Percentiles rank a stretch among this genome's conserved stretches.
Conservation (phyloP, 2,113 vertebrate species). For the Bagarius yarrelli region DNA sequence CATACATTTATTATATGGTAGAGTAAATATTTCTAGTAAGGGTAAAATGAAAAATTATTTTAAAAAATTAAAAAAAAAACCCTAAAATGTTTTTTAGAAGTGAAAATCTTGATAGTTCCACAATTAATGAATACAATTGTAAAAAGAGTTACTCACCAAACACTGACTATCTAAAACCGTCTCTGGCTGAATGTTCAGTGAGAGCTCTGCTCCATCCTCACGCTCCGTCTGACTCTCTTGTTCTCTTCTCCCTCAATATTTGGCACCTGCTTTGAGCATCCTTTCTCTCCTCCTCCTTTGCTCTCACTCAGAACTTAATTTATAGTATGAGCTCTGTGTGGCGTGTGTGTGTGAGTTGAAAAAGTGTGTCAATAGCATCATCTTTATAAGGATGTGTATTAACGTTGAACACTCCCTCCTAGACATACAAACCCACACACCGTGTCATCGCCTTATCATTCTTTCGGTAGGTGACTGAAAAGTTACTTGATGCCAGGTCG, state of each 20-base stretch:
- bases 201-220: conserved; percentile 65
- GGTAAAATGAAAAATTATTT: not conserved
- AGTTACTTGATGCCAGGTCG: conserved; percentile 25
- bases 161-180: conserved; percentile 34
- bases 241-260: conserved; percentile 58
- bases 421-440: conserved; percentile 27
- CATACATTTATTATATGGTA: not conserved
- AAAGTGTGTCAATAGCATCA: conserved; percentile 59
- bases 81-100: not conserved
- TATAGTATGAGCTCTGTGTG: conserved; percentile 51
- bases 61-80: not conserved
- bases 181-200: conserved; percentile 47
- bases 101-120: not conserved
- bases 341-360: conserved; percentile 58
- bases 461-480: conserved; percentile 21
- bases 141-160: conserved; percentile 41
- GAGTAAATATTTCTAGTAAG: not conserved
- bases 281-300: conserved; percentile 63
- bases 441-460: conserved; percentile 7
- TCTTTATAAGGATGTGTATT: conserved; percentile 64
- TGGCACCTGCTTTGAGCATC: conserved; percentile 73
- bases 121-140: not conserved
- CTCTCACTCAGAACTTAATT: conserved; percentile 42
- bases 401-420: conserved; percentile 33
- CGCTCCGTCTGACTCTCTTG: conserved; percentile 31